Evolutionary conservation across 2,113 vertebrate species (phyloP), one percentile per base, ranked within the genome.

Genomic region (Labeo rohita): DNA sequence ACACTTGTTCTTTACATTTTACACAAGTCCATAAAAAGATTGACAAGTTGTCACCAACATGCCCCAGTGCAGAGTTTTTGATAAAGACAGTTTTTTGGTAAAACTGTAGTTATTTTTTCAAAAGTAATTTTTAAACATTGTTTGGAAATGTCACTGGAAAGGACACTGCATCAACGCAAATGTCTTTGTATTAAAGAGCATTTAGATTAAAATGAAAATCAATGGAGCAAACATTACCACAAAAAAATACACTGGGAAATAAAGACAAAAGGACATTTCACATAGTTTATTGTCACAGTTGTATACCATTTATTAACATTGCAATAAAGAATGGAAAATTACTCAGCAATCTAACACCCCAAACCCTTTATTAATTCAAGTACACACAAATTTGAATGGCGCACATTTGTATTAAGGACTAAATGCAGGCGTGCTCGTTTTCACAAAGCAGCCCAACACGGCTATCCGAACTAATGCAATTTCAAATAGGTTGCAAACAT

Each of bases 211-310:
- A 59, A 49, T 86, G 16, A 87, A 87, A 84, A 84, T 8, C 66
- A 88, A 70, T 78, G 86, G 28, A 84, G 80, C 76, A 92, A 89
- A 92, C 84, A 77, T 87, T 88, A 84, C 87, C 84, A 94, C 84
- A 92, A 94, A 92, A 92, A 94, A 95, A 93, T 95, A 97, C 97
- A 98, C 95, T 95, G 94, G 96, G 96, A 98, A 99, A 98, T 96
- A 96, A 97, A 99, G 97, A 98, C 98, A 98, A 97, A 97, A 98
- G 96, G 97, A 98, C 96, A 98, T 97, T 98, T 99, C 93, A 99
- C 95, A 98, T 96, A 94, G 97, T 99, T 99, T 99, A 99, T 99
- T 99, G 96, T 96, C 96, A 98, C 93, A 96, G 95, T 94, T 95
- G 95, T 94, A 96, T 96, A 97, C 95, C 97, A 99, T 95, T 97